Evolutionary conservation across 2,113 vertebrate genomes (phyloP), one percentile per base, ranked within the genome.

Genomic region (Mormyrus iriodes): DNA sequence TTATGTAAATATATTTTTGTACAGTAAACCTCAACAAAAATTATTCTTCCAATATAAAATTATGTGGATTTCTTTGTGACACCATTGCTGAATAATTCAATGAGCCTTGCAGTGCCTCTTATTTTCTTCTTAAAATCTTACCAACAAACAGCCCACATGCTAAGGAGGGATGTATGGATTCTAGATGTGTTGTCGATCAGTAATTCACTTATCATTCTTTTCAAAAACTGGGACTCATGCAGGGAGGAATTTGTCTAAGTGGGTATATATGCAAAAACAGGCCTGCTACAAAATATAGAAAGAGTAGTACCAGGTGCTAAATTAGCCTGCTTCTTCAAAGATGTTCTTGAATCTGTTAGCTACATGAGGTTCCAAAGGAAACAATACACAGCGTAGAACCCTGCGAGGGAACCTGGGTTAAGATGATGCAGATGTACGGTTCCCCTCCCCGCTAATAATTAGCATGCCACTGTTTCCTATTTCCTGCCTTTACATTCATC

Each of bases 21-120:
- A 84, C 73, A 90, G 61, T 90, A 61, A 61, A 79, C 69, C 86
- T 82, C 53, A 65, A 55, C 85, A 87, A 83, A 83, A 89, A 35
- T 55, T 83, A n/a, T 84, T 53, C 69, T 82, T 76, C 35, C 44
- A 55, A 58, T 82, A 52, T 53, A 87, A 89, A 52, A 46, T 82
- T 90, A 90, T 90, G 65, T 79, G 85, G 31, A 79, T 76, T 90
- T 87, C 69, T 90, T n/a, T 69, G 7, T 48, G 52, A 27, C 31
- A 83, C 42, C n/a, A 42, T 39, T 31, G 27, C 82, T 90, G 65
- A 88, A 90, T 90, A 88, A 88, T 88, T 83, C 69, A 90, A 82
- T 39, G 79, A 53, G 24, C 55, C 61, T 52, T n/a, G 53, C 44
- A 44, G 17, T 8, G 31, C 31, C n/a, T 86, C 49, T 51, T 27